Base-by-base conservation (phyloP, 2,113 vertebrate genomes). In the Lonchura striata region DNA sequence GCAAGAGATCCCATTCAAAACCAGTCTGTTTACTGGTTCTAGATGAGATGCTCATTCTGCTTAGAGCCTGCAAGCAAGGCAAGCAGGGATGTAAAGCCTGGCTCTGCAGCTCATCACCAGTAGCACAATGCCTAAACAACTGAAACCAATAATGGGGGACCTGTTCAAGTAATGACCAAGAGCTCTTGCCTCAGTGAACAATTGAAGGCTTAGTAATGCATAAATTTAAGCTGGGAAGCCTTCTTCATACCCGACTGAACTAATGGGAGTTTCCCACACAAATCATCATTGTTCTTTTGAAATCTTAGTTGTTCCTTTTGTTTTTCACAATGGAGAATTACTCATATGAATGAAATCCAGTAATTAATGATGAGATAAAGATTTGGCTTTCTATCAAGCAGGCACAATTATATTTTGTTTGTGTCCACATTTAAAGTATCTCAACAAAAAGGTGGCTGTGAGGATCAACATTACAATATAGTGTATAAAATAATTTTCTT, bases 231-330 rank as follows among this genome's bases (percentile, higher is more conserved):
- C 90, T 75, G 63, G 50, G 70, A 75, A 86, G 50, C 47, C 70
- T 83, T 92, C n/a, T 81, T 84, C 71, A 91, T 90, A 94, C 61
- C n/a, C 53, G 37, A 79, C 25, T 92, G 90, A 95, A 75, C 83
- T 96, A 88, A 95, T 92, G 79, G 85, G 82, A 92, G 88, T 90
- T 96, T 94, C 86, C 88, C 94, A 89, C 88, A 92, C 82, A 74
- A 92, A 92, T 97, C 77, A 74, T 81, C 91, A 95, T 95, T 96
- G 88, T 95, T 95, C 86, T 93, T 88, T 89, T 92, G 90, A 96
- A 97, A 93, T 92, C 94, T 94, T 95, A 79, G 82, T 93, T 96
- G 88, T 88, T 92, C 59, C 92, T 93, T 97, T 96, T 97, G 88
- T 97, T 96, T 96, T 88, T 86, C 59, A 95, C 94, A 94, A 91